Percentiles rank a stretch among this genome's conserved stretches.
phyloP scores from a whole-genome alignment of 2,113 vertebrate genomes.

The Eurypyga helias region DNA sequence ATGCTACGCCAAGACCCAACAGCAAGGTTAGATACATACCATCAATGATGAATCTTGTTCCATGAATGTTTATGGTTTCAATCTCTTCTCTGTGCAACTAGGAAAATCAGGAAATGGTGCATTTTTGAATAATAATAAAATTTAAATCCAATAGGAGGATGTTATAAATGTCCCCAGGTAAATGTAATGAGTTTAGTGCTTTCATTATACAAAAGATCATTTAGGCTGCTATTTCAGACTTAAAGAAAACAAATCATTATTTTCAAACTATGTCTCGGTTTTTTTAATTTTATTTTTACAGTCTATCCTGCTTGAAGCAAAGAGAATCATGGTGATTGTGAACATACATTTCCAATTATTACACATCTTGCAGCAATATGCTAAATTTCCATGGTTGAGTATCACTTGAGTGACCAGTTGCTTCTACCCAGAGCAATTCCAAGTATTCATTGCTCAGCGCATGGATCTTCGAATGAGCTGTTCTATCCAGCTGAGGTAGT shows the following conservation, averaged over 20 bases:
- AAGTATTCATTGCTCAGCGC: not conserved
- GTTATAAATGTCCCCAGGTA: not conserved
- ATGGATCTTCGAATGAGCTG: not conserved
- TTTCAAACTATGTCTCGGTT: not conserved
- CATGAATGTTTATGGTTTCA: slow-evolving; percentile 89
- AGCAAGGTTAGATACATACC: slow-evolving; percentile 74
- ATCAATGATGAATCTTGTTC: slow-evolving; percentile 88
- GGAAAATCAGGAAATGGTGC: slow-evolving; percentile 14
- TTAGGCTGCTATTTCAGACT: not conserved
- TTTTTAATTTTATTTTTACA: not conserved
- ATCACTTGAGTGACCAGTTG: not conserved
- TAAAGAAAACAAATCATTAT: not conserved
- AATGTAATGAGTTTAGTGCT: not conserved
- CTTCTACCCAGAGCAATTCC: not conserved
- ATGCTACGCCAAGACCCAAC: not conserved
- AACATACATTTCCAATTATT: not conserved
- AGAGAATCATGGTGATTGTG: not conserved
- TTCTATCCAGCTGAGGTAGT: not conserved
- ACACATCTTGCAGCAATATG: not conserved
- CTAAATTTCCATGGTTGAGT: not conserved
- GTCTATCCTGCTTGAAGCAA: not conserved
- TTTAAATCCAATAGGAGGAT: not conserved
- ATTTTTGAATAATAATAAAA: not conserved
- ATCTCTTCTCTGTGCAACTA: slow-evolving; percentile 87
- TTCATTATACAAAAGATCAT: not conserved